These are phyloP conservation scores for Caenorhabditis remanei DNA, from an alignment of 1,140 invertebrate genomes.

Conservation along the genomic window DNA sequence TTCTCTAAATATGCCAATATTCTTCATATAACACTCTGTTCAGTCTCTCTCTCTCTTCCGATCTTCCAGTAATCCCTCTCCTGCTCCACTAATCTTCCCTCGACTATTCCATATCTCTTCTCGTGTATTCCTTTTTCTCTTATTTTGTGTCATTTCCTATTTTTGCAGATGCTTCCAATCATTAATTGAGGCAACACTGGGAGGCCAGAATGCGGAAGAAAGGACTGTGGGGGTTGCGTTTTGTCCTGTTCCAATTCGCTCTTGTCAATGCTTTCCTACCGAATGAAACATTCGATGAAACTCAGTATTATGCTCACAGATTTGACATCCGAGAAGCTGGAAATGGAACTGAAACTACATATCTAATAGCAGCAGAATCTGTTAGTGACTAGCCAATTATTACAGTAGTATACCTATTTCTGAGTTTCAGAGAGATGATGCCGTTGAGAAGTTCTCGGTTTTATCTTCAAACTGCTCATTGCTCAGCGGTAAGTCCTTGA, in stretches of 20 bases:
- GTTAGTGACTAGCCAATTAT: neutral
- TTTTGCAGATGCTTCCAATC: conserved; percentile 9
- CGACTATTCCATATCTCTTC: conserved; percentile 38
- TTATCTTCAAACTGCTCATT: conserved; percentile 6
- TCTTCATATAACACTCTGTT: neutral
- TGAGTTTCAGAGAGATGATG: neutral
- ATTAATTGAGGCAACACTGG: neutral
- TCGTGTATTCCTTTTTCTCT: neutral
- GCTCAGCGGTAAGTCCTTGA: neutral
- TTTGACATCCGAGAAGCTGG: neutral
- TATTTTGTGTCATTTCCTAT: conserved; percentile 10
- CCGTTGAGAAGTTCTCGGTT: neutral
- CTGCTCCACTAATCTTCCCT: conserved; percentile 23
- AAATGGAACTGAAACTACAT: neutral
- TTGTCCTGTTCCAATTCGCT: neutral
- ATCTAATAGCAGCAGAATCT: neutral
- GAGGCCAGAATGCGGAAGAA: conserved; percentile 2
- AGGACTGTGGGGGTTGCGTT: neutral
- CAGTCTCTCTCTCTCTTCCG: neutral
- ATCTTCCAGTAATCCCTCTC: conserved; percentile 20
- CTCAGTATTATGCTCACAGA: neutral
- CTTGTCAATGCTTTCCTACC: neutral
- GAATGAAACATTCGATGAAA: conserved; percentile 19
- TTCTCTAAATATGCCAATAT: too few species aligned
- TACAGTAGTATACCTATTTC: neutral